A percentile compares a stretch with the other conserved stretches of the same genome.
These are phyloP conservation scores for Podocnemis expansa DNA, from an alignment of 2,113 vertebrate species.

Conservation along the genomic window DNA sequence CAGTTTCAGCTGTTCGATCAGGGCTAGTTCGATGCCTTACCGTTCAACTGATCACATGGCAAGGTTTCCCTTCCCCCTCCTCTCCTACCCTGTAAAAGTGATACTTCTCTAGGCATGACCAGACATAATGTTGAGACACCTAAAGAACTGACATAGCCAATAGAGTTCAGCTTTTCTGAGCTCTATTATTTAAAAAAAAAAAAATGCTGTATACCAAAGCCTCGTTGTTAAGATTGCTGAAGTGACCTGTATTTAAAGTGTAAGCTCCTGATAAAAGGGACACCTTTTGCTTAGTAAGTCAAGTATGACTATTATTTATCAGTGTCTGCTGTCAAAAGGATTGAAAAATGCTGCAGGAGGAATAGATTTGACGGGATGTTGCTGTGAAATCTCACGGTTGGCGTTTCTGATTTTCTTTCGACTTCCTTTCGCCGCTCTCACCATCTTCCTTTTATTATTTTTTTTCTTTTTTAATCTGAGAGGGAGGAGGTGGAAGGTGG, in stretches of 20 bases:
- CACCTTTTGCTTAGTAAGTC: slow-evolving; percentile 68
- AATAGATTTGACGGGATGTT: slow-evolving; percentile 47
- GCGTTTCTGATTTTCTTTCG: slow-evolving; percentile 58
- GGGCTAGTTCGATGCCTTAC: slow-evolving; percentile 70
- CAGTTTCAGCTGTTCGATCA: slow-evolving; percentile 65
- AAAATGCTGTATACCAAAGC: slow-evolving; percentile 77
- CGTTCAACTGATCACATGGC: slow-evolving; percentile 59
- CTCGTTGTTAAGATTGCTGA: slow-evolving; percentile 67
- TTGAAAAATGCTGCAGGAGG: slow-evolving; percentile 70
- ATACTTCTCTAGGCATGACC: slow-evolving; percentile 66
- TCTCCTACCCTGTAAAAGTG: slow-evolving; percentile 21
- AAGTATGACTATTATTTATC: slow-evolving; percentile 75
- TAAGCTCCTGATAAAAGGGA: slow-evolving; percentile 65
- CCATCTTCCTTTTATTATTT: slow-evolving; percentile 38
- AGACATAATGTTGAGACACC: slow-evolving; percentile 62
- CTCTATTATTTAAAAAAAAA: slow-evolving; percentile 60
- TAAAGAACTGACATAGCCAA: slow-evolving; percentile 27
- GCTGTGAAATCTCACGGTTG: slow-evolving; percentile 66
- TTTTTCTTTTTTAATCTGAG: background rate
- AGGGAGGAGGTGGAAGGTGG: background rate
- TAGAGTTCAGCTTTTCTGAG: slow-evolving; percentile 59
- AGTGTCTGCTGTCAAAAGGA: slow-evolving; percentile 71
- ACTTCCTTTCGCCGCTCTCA: slow-evolving; percentile 58
- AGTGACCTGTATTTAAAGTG: slow-evolving; percentile 70
- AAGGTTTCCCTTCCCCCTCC: slow-evolving; percentile 22